A percentile compares a stretch with the other conserved stretches of the same genome.
phyloP scores from a whole-genome alignment of 2,797 vertebrate species.

The Limnodromus scolopaceus region DNA sequence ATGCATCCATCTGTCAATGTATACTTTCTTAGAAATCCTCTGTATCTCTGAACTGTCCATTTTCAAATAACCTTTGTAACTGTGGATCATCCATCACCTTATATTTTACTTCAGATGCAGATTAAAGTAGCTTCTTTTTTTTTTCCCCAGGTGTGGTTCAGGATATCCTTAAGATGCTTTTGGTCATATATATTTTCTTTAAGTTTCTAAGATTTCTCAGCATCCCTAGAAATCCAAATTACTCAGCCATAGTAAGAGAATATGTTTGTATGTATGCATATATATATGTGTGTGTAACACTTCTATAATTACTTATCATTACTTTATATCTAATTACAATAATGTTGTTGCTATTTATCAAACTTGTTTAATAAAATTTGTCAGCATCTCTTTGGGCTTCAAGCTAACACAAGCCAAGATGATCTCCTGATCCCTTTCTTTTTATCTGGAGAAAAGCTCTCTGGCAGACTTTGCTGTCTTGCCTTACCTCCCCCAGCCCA shows the following conservation, averaged over 20 bases:
- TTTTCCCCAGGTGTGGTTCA: neutral
- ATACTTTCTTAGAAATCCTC: neutral
- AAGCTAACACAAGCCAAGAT: neutral
- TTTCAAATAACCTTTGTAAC: neutral
- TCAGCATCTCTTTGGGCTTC: neutral
- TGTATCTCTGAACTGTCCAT: neutral
- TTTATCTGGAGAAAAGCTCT: neutral
- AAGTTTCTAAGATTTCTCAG: neutral
- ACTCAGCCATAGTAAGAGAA: neutral
- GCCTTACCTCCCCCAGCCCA: rapidly evolving
- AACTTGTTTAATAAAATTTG: neutral
- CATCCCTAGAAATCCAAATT: neutral
- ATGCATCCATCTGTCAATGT: neutral
- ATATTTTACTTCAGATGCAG: neutral
- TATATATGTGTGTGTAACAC: neutral
- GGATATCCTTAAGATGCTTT: neutral
- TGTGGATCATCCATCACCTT: neutral
- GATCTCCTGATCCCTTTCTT: neutral
- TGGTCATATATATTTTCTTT: neutral
- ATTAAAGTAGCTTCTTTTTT: neutral
- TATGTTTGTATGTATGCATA: neutral
- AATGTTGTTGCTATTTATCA: neutral
- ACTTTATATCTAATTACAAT: neutral
- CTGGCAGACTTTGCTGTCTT: neutral
- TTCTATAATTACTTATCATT: neutral